Evolutionary conservation across 2,888 invertebrate species (phyloP), one percentile per base, ranked within the genome.

Genomic region (Amiota mariae): DNA sequence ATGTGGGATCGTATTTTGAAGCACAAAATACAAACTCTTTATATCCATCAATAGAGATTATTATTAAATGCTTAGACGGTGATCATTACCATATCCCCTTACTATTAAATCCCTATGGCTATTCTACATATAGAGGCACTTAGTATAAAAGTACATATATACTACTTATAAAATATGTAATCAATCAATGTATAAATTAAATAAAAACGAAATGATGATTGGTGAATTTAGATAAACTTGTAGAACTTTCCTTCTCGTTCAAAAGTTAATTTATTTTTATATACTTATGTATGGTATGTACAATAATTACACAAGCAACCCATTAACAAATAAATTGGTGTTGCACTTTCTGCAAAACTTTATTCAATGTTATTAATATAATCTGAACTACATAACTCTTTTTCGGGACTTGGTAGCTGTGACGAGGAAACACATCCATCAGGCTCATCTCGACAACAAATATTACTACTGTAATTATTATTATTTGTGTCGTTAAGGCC

Each of bases 11-110:
- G 77, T 95, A 95, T 87, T 96, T 94, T 81, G 92, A 92, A 68
- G 85, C 90, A 46, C 89, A 90, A 68, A 91, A 92, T 75, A 91
- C 92, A 77, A 92, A 93, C 68, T 93, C 93, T 0, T 90, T 95
- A 77, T 96, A 94, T 88, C 95, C 95, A 0, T 94, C 92, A 87
- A 93, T 95, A 70, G 95, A 95, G 92, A 93, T 95, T 75, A 92
- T 93, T 8, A 94, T 95, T 88, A 93, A 93, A 77, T 92, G 92
- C 56, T 92, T 92, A 49, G 91, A 91, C 73, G 92, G 92, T 4
- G 91, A 93, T 70, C 93, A 94, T 82, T 94, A 95, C 88, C 95
- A 95, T 89, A 93, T 95, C 74, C 95, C 95, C 0, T 89, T 95
- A 61, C 90, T 95, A 36, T 89, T 95, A 15, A 94, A 93, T 81